Base-by-base conservation (phyloP, 2,888 invertebrate species). In the Himalopsyche anomala region DNA sequence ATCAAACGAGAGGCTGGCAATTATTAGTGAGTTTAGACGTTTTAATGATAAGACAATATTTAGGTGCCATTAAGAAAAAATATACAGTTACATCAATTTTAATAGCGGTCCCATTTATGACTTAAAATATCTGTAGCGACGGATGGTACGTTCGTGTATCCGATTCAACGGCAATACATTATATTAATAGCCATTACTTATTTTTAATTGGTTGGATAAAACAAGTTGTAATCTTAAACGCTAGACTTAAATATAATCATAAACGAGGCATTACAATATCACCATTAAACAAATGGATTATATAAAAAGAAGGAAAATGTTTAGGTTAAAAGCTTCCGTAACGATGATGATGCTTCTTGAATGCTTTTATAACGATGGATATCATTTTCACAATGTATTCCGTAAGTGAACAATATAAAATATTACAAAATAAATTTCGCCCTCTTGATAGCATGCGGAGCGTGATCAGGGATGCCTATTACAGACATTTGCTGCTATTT, bases 311-410 rank as follows among this genome's bases (percentile, higher is more conserved):
- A 74, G 28, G 36, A 74, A 74, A 74, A 28, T 74, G 74, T 74
- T 74, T 74, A 74, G 74, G 74, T 74, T 74, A 74, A 74, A 38
- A 38, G 74, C 74, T 36, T 36, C 74, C 74, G 74, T 74, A 74
- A 74, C 74, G 74, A 74, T 74, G 74, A 74, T 74, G 74, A 74
- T 74, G 74, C 74, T 74, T 74, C 74, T 74, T 74, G 74, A 36
- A 74, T 74, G 74, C 74, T 74, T 74, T 36, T 12, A 12, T 74
- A 38, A 74, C 74, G 74, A 74, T 74, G 74, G 28, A 74, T 74
- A 74, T 74, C 74, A 74, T 74, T 74, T 74, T 74, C 74, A 74
- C 74, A 74, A 74, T 74, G 74, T 74, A 74, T 74, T 74, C 74
- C 36, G 74, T 74, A 74, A 74, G 74, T 74, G 74, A 74, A 74